These are phyloP conservation scores for Urosaurus nigricauda DNA, from an alignment of 2,797 vertebrate species.

Conservation along the genomic window DNA sequence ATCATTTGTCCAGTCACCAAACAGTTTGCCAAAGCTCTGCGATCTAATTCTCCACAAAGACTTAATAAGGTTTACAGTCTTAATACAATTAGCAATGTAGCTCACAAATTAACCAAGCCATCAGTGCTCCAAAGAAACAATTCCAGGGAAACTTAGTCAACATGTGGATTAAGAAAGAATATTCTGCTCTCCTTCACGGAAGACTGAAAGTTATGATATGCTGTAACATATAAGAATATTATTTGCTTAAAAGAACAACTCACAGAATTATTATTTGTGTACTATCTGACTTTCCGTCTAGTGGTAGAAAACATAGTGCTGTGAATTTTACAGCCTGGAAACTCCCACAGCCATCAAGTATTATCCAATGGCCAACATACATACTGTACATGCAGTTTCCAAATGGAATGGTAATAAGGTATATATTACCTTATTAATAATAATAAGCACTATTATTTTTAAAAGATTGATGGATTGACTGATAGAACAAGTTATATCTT, in stretches of 20 bases:
- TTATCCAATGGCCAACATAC: conserved; percentile 2
- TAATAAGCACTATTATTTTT: too few species aligned
- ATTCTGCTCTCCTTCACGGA: conserved; percentile 43
- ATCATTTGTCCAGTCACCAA: conserved; percentile 44
- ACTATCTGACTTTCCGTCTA: neutral
- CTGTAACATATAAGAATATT: neutral
- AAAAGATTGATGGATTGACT: neutral
- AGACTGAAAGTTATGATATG: conserved; percentile 39
- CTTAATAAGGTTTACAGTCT: conserved; percentile 81
- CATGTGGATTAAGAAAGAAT: conserved; percentile 68
- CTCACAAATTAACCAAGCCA: conserved; percentile 84
- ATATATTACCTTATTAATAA: too few species aligned
- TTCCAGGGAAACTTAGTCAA: conserved; percentile 64
- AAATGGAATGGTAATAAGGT: neutral
- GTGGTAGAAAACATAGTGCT: neutral
- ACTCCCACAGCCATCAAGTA: neutral
- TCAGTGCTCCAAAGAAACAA: conserved; percentile 78
- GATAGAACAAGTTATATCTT: neutral
- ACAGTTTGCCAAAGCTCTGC: conserved; percentile 70
- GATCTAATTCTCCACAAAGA: conserved; percentile 80
- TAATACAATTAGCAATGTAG: conserved; percentile 84
- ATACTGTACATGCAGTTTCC: neutral
- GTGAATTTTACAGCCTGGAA: conserved; percentile 20
- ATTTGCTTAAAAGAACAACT: neutral
- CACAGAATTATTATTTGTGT: neutral